These are phyloP conservation scores for Rhodinocichla rosea DNA, from an alignment of 2,113 vertebrate genomes.

Conservation along the genomic window DNA sequence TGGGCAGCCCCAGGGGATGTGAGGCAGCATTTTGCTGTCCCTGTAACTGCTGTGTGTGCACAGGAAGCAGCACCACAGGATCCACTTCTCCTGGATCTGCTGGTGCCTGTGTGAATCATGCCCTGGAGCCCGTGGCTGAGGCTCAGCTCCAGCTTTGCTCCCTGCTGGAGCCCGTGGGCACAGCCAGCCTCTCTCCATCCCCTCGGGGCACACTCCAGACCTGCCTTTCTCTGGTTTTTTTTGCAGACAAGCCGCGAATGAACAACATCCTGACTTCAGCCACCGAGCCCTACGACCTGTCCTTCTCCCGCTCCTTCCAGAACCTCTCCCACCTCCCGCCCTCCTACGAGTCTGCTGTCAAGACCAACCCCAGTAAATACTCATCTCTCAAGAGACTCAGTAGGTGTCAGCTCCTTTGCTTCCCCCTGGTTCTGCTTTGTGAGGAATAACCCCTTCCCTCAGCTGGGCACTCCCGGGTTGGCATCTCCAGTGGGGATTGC, in stretches of 20 bases:
- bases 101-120: not conserved
- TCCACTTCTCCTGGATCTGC: not conserved
- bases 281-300: conserved; percentile 96
- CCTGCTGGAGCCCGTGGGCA: not conserved
- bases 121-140: not conserved
- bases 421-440: not conserved
- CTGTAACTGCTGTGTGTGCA: not conserved
- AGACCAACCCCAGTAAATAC: conserved; percentile 94
- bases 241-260: conserved; percentile 91
- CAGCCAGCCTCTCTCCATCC: not conserved
- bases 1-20: fast-evolving
- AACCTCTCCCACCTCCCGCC: conserved; percentile 96
- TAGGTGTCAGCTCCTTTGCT: conserved; percentile 77
- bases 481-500: not conserved
- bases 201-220: not conserved
- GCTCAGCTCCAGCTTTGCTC: not conserved
- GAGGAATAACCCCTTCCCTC: not conserved
- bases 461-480: not conserved
- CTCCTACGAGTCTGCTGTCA: conserved; percentile 94
- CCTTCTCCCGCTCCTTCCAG: conserved; percentile 98
- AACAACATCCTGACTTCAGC: conserved; percentile 97
- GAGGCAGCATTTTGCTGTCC: not conserved
- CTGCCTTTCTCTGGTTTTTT: not conserved
- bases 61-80: not conserved
- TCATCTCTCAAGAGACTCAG: conserved; percentile 98